Evolutionary conservation across 2,113 vertebrate species (phyloP).

Genomic region (Saccopteryx leptura): DNA sequence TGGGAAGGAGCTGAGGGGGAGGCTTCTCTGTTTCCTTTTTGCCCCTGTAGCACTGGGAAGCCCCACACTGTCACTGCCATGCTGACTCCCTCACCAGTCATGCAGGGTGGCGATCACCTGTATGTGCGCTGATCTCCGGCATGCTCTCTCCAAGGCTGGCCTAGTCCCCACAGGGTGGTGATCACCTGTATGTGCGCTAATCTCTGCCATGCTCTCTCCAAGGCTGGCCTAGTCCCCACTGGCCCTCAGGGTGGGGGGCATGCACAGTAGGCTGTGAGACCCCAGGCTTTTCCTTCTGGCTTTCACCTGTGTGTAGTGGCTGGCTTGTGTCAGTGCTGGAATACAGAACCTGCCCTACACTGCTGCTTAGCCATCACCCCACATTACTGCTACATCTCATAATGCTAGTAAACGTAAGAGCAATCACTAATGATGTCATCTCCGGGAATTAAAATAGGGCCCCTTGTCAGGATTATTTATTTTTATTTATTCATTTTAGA

Average conservation of each 20-base stretch:
- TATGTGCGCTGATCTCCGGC: not conserved
- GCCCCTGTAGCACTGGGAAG: not conserved
- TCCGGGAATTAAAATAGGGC: not conserved
- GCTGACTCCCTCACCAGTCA: not conserved
- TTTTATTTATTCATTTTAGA: too few relatives aligned
- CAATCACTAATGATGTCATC: not conserved
- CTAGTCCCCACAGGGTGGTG: too few relatives aligned
- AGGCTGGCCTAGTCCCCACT: not conserved
- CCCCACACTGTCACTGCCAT: not conserved
- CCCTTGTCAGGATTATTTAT: conserved; percentile 6
- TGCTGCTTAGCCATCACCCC: not conserved
- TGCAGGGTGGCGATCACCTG: not conserved
- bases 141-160: not conserved
- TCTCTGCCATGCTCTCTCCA: too few relatives aligned
- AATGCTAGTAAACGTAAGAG: not conserved
- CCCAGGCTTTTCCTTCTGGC: not conserved
- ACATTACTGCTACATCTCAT: not conserved
- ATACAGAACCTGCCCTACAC: not conserved
- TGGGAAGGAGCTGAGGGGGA: not conserved
- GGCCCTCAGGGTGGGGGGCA: not conserved
- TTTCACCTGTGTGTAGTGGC: not conserved
- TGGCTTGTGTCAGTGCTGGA: not conserved
- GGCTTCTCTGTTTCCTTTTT: not conserved
- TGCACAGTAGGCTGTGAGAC: not conserved
- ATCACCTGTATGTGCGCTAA: too few relatives aligned